Evolutionary conservation across 2,113 vertebrate species (phyloP), one percentile per base, ranked within the genome.

Genomic region (Calonectris borealis): DNA sequence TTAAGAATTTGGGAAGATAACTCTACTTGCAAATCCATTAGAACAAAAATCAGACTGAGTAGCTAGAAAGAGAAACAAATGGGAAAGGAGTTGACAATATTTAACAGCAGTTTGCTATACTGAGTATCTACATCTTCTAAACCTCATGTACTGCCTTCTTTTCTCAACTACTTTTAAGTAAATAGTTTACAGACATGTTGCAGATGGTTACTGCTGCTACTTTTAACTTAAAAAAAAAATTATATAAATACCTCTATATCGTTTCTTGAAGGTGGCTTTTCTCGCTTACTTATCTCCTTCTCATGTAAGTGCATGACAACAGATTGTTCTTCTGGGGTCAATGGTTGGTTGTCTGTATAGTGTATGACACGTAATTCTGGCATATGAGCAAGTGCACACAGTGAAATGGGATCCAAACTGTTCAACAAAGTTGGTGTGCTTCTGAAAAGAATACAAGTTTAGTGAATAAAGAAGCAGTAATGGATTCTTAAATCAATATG

Each of bases 271-370:
- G 99, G 98, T 32, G 92, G 78, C 36, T 38, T 66, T 94, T 98
- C 96, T 88, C 16, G 81, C n/a, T 82, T 94, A 58, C 70, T 91
- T 46, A 82, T 97, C 88, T 97, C 95, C 82, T 97, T 95, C 88
- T 99, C 99, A 40, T 98, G 80, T 15, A 94, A 96, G 42, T 86
- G n/a, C 96, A 99, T 99, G 44, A 99, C 60, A 80, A 96, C 81
- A 64, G 99, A 97, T 93, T 99, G 99, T 65, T 99, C 96, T 66
- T 98, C 92, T 68, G 99, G 99, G 69, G 98, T 98, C 96, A 99
- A 57, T 2, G 99, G 98, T 6, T 95, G 92, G 73, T 97, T 98
- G 64, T 87, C 97, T 55, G 94, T 69, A 52, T 91, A 90, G 71
- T 4, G 3, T 17, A 90, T 7, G 26, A 34, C 42, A 42, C 1